Evolutionary conservation across 1,140 invertebrate genomes (phyloP).

Genomic region (Pogonus chalceus): DNA sequence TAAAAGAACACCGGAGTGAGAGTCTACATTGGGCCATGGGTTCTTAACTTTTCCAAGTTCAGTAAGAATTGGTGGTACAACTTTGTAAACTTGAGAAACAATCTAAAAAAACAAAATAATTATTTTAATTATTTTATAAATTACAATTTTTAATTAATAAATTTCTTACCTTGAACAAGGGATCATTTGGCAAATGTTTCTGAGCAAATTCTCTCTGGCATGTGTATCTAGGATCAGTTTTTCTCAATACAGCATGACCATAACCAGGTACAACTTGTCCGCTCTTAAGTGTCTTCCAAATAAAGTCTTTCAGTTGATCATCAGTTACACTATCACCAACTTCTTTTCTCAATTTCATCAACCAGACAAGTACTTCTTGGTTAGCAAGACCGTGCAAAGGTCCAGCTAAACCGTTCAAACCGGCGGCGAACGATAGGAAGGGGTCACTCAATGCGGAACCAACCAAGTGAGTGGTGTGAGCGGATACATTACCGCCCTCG

Average conservation of each 20-base stretch:
- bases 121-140: constrained; percentile 5
- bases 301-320: constrained; percentile 72
- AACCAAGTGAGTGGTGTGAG: constrained; percentile 79
- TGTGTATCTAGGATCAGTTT: constrained; percentile 82
- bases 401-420: constrained; percentile 78
- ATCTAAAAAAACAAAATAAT: constrained; percentile 40
- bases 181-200: constrained; percentile 79
- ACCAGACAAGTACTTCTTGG: constrained; percentile 73
- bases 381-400: constrained; percentile 86
- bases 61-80: constrained; percentile 73
- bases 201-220: constrained; percentile 83
- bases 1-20: constrained; percentile 82
- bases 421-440: constrained; percentile 76
- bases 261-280: constrained; percentile 90
- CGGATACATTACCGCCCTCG: constrained; percentile 82
- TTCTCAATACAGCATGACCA: constrained; percentile 81
- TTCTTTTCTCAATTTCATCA: constrained; percentile 56
- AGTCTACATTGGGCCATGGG: constrained; percentile 91
- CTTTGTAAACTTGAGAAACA: constrained; percentile 73
- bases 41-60: constrained; percentile 88
- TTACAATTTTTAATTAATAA: neutral
- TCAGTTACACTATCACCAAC: constrained; percentile 63
- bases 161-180: constrained; percentile 57
- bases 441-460: constrained; percentile 84
- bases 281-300: constrained; percentile 79